Evolutionary conservation across 1,140 invertebrate genomes (phyloP).

Genomic region (Drosophila tropicalis): DNA sequence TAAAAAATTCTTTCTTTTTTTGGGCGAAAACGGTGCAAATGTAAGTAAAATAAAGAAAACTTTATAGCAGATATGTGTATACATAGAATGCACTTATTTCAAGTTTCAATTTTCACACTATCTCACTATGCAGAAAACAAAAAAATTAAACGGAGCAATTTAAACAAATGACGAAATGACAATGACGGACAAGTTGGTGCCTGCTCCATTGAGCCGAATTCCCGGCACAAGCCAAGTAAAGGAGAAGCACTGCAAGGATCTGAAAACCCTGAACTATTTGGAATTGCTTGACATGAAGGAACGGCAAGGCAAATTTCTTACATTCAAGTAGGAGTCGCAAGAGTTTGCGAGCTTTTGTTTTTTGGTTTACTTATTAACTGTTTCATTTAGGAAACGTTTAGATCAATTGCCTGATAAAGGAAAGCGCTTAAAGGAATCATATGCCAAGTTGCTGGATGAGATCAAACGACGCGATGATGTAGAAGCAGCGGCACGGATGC

Average conservation of each 20-base stretch:
- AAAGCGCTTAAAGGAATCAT: conserved; percentile 85
- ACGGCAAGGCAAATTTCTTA: conserved; percentile 84
- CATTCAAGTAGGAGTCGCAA: conserved; percentile 83
- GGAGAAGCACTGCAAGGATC: conserved; percentile 69
- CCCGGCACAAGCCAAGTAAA: conserved; percentile 53
- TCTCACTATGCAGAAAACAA: no score
- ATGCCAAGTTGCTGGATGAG: conserved; percentile 85
- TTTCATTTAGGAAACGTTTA: conserved; percentile 62
- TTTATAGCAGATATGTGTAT: no score
- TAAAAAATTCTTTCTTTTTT: no score
- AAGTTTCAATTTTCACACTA: no score
- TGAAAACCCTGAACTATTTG: conserved; percentile 81
- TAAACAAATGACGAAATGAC: neutral
- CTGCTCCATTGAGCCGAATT: conserved; percentile 49
- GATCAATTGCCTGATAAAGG: conserved; percentile 88
- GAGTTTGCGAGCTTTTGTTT: conserved; percentile 20
- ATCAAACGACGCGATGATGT: conserved; percentile 85
- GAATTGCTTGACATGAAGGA: conserved; percentile 84
- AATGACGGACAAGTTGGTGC: conserved; percentile 40
- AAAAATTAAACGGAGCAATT: no score
- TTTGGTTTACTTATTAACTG: conserved; percentile 8
- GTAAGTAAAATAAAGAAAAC: no score
- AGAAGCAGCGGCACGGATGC: conserved; percentile 85
- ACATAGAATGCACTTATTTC: no score
- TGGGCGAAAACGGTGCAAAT: no score